Evolutionary conservation across 2,888 invertebrate genomes (phyloP).

Genomic region (Omphaloscelis lunosa): DNA sequence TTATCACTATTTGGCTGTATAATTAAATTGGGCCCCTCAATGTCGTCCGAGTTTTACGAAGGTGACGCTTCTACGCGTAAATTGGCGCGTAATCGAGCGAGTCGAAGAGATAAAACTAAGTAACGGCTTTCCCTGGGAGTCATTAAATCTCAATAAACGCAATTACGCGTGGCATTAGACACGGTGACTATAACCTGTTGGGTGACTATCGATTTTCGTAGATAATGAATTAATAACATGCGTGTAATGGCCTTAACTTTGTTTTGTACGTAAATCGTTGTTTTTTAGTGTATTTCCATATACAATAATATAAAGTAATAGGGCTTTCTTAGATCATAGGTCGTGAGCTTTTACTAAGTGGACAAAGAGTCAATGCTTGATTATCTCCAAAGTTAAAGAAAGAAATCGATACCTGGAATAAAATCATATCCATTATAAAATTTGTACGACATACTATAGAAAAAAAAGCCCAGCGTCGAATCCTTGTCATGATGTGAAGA

Average conservation of each 20-base stretch:
- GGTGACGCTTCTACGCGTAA: slow-evolving; percentile 43
- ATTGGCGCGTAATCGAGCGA: slow-evolving; percentile 60
- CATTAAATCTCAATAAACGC: slow-evolving; percentile 66
- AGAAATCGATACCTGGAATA: background rate
- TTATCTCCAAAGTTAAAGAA: background rate
- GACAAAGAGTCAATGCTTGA: background rate
- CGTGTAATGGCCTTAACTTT: slow-evolving; percentile 50
- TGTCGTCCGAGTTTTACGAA: slow-evolving; percentile 15
- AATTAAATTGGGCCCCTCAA: slow-evolving; percentile 14
- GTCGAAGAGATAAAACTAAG: slow-evolving; percentile 54
- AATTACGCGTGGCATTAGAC: slow-evolving; percentile 52
- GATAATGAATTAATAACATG: slow-evolving; percentile 59
- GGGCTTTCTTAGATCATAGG: no score
- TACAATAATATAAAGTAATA: no score
- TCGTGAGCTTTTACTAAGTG: background rate
- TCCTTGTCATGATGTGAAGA: background rate
- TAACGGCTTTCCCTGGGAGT: slow-evolving; percentile 64
- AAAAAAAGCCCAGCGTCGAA: background rate
- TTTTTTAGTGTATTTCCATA: slow-evolving; percentile 3
- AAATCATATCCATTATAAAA: background rate
- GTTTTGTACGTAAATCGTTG: slow-evolving; percentile 11
- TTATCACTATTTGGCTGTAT: background rate
- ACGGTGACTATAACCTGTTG: slow-evolving; percentile 47
- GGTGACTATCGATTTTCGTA: slow-evolving; percentile 63
- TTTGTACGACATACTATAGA: background rate